These are phyloP conservation scores for Monarcha castaneiventris DNA, from an alignment of 2,113 vertebrate species.

Conservation along the genomic window DNA sequence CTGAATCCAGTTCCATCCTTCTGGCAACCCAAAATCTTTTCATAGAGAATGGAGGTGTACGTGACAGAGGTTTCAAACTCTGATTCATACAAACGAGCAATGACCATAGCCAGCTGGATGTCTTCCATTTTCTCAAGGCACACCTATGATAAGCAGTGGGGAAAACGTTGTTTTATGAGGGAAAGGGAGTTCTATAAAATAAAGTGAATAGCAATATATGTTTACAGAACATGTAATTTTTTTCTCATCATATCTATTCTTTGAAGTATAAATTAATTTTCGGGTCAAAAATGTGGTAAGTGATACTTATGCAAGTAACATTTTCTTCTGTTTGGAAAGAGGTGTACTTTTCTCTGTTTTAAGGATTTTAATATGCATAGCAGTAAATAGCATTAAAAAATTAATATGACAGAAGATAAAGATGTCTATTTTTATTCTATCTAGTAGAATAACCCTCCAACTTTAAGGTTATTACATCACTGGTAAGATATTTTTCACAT, in stretches of 20 bases:
- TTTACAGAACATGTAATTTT: neutral
- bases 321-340: neutral
- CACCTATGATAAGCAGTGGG: slow-evolving; percentile 73
- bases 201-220: neutral
- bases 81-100: slow-evolving; percentile 92
- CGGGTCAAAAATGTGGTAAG: neutral
- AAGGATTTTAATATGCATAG: neutral
- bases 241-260: neutral
- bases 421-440: neutral
- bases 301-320: neutral
- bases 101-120: slow-evolving; percentile 94
- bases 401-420: neutral
- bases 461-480: neutral
- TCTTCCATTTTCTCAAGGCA: slow-evolving; percentile 99
- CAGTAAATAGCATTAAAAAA: neutral
- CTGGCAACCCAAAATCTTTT: slow-evolving; percentile 90
- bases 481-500: neutral
- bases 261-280: neutral
- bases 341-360: neutral
- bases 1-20: slow-evolving; percentile 87
- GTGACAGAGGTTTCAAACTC: slow-evolving; percentile 95
- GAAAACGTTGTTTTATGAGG: neutral
- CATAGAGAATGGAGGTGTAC: slow-evolving; percentile 88
- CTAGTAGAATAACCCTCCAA: neutral
- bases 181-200: neutral